These are phyloP conservation scores for Cyrtodaria siliqua DNA, from an alignment of 2,888 invertebrate genomes.

Conservation along the genomic window DNA sequence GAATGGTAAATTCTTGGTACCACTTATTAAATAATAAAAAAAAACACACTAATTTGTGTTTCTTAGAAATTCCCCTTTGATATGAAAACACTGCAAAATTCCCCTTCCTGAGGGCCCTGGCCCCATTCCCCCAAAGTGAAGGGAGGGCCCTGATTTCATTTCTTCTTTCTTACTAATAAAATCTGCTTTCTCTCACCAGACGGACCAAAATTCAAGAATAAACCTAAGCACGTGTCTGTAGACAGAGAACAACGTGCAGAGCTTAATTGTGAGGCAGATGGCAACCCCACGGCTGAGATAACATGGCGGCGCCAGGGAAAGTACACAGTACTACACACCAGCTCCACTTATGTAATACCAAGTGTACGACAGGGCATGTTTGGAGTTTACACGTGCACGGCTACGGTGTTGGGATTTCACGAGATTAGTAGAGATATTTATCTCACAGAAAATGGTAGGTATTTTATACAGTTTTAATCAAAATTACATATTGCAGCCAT, in stretches of 20 bases:
- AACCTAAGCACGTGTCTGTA: conserved; percentile 87
- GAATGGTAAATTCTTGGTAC: no score
- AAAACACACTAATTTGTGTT: no score
- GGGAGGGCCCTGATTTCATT: no score
- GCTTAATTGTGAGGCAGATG: conserved; percentile 95
- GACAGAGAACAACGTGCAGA: conserved; percentile 93
- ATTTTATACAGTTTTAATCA: no score
- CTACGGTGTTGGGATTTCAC: conserved; percentile 94
- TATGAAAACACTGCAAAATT: no score
- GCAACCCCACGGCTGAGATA: conserved; percentile 95
- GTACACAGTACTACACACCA: conserved; percentile 66
- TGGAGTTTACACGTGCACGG: conserved; percentile 96
- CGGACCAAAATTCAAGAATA: conserved; percentile 80
- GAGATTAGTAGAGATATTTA: conserved; percentile 94
- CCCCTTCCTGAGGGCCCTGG: no score
- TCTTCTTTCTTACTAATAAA: no score
- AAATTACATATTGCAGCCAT: no score
- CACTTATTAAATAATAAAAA: no score
- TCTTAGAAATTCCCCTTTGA: no score
- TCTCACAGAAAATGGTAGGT: conserved; percentile 90
- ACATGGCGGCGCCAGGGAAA: conserved; percentile 89
- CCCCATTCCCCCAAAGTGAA: no score
- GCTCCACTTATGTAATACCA: conserved; percentile 68
- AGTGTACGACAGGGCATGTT: conserved; percentile 89
- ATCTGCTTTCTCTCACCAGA: no score